Evolutionary conservation across 2,113 vertebrate species (phyloP), one percentile per base, ranked within the genome.

Genomic region (Erythrocercus mccallii): DNA sequence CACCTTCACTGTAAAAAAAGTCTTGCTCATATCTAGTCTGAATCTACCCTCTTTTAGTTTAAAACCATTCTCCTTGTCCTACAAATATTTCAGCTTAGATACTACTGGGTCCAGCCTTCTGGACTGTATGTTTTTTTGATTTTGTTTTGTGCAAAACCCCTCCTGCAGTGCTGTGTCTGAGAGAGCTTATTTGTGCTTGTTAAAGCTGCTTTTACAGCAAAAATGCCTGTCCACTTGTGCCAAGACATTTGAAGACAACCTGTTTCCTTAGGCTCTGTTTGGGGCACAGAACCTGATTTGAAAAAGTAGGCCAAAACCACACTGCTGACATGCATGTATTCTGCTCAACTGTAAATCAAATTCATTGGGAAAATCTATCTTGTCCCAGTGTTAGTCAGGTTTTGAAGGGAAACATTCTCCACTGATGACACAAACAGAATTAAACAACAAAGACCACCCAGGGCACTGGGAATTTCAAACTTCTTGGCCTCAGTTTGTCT

Each of bases 391-490:
- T 86, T 82, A 61, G 61, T 84, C 73, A 91, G 82, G 53, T 81
- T 92, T 87, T 91, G 65, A 89, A 92, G 50, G 42, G 85, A 88
- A 92, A 69, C 65, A 53, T 94, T 89, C 77, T 91, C 31, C 25
- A 80, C 50, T 27, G 78, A 89, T 94, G 73, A 91, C 80, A 77
- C 56, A 58, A 81, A 78, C 37, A 44, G 66, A 85, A 83, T 78
- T 73, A 81, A 88, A 90, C 68, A 81, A 77, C 45, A 57, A 74
- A 87, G 95, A 96, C 94, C 92, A 94, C 91, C 92, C 95, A 94
- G 69, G 56, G 66, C 81, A 86, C 56, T 94, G 92, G 76, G 85
- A 96, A 94, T 88, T 86, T 87, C 83, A 69, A 20, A 88, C 25
- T 85, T 57, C 74, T 94, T 94, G 91, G 89, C 88, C 85, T 93